These are phyloP conservation scores for Muscicapa comitata DNA, from an alignment of 2,797 vertebrate species.

Conservation along the genomic window DNA sequence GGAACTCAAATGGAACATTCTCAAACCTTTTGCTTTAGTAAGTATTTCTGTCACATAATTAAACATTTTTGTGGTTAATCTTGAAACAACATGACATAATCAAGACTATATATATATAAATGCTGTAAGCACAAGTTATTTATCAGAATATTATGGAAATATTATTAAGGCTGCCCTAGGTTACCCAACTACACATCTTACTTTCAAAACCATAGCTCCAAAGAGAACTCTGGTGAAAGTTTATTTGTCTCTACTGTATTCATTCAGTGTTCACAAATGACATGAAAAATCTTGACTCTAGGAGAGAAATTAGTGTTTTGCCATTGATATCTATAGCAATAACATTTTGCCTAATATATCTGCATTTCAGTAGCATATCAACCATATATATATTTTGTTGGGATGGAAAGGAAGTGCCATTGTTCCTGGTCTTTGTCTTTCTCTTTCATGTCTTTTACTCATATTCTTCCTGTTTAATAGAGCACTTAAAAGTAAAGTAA, in stretches of 20 bases:
- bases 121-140: background rate
- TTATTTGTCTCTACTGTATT: background rate
- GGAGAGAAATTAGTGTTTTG: background rate
- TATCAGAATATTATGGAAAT: background rate
- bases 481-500: background rate
- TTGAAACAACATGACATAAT: background rate
- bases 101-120: background rate
- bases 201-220: background rate
- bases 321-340: background rate
- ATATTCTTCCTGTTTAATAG: background rate
- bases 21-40: background rate
- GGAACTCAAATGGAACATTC: background rate
- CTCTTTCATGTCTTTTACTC: background rate
- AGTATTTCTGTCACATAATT: background rate
- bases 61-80: background rate
- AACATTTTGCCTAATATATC: background rate
- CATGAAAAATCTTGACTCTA: background rate
- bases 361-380: background rate
- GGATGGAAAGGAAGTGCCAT: background rate
- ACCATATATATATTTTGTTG: background rate
- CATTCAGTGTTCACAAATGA: background rate
- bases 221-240: background rate
- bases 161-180: background rate
- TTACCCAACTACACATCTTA: background rate
- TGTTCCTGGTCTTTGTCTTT: rapidly evolving